Base-by-base conservation (phyloP, 2,888 invertebrate genomes). In the Drosophila atroscutellata region DNA sequence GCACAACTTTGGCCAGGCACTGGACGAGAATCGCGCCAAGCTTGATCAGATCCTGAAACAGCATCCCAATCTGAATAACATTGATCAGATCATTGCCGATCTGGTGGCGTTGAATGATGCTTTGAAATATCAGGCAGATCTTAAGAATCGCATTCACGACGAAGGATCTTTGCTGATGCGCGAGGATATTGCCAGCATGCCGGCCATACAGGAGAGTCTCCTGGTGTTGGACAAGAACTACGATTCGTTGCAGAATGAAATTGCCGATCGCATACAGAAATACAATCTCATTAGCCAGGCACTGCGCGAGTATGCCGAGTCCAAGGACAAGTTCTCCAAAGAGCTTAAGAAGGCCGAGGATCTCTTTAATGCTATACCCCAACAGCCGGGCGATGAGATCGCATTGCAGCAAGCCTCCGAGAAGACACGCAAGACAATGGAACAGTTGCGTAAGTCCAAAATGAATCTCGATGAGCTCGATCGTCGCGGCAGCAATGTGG, bases 91-190 rank as follows among this genome's bases (percentile, higher is more conserved):
- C 2, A 92, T 93, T 69, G 83, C 91, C 11, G 92, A 93, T 70
- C 79, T 95, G 56, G 94, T 94, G 92, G 91, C 93, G 91, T 87
- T 95, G 92, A 93, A 95, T 91, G 91, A 93, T 37, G 94, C 94
- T 13, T 89, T 95, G 8, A 94, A 95, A 83, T 94, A 94, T 20
- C 95, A 95, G 94, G 80, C 87, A 0, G 93, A 94, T 7, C 93
- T 95, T 0, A 95, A 96, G 88, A 95, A 96, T 76, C 95, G 95
- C 77, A 94, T 98, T n/a, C 95, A 96, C 84, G 95, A 95, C 87
- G 96, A 97, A 93, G 97, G 97, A 1, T 94, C 96, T 62, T 94
- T 95, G 84, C 93, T 97, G 77, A 95, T 97, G 95, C 95, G 96
- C 90, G 96, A 97, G 93, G 96, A 98, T 93, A 95, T 97, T 88